phyloP scores from a whole-genome alignment of 2,113 vertebrate genomes.

The Prunella himalayana region DNA sequence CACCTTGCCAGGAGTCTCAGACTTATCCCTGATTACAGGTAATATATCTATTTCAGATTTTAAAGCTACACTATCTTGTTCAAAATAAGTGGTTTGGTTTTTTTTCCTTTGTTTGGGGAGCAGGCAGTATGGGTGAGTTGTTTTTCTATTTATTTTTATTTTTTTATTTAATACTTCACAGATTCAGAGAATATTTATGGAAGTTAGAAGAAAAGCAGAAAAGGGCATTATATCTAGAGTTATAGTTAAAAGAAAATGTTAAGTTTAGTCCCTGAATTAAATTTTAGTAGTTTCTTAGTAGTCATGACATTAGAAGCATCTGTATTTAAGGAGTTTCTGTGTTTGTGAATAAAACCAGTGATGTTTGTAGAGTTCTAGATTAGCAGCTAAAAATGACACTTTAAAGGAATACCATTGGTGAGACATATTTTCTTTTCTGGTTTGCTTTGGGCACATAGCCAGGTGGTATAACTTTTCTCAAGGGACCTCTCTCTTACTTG shows the following conservation, averaged over 20 bases:
- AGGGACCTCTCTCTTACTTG: not conserved
- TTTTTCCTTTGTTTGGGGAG: not conserved
- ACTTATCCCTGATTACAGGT: constrained; percentile 84
- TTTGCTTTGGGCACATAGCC: not conserved
- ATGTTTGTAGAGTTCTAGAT: not conserved
- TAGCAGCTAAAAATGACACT: not conserved
- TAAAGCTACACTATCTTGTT: not conserved
- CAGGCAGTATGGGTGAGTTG: not conserved
- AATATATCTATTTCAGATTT: not conserved
- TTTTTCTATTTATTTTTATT: not conserved
- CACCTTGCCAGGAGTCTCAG: constrained; percentile 19
- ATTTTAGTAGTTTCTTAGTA: not conserved
- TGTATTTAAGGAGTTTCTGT: not conserved
- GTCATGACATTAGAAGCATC: not conserved
- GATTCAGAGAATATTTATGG: not conserved
- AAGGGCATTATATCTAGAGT: not conserved
- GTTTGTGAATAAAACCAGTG: not conserved
- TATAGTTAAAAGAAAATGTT: not conserved
- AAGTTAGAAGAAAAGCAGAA: not conserved
- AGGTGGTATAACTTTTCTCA: not conserved
- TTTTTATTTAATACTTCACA: not conserved
- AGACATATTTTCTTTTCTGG: not conserved
- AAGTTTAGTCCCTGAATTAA: not conserved
- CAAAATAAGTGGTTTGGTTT: not conserved
- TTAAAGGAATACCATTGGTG: not conserved